Evolutionary conservation across 2,113 vertebrate genomes (phyloP).

Genomic region (Sceloporus tristichus): DNA sequence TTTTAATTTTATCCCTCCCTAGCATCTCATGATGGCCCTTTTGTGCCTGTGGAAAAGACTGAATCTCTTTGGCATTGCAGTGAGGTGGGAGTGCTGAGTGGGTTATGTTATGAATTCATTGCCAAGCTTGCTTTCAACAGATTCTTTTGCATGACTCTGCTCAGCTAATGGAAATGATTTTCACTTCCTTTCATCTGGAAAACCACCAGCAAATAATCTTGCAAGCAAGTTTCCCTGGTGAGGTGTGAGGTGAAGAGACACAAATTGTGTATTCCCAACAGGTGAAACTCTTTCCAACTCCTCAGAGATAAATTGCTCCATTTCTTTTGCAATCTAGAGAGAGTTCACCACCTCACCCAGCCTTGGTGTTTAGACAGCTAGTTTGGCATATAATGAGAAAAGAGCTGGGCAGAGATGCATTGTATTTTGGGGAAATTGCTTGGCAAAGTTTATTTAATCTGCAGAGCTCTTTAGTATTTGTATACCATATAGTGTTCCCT

Average conservation of each 20-base stretch:
- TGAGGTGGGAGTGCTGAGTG: neutral
- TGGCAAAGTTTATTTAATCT: neutral
- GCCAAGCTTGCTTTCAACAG: rapidly evolving
- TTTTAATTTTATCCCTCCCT: neutral
- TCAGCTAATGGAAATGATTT: constrained; percentile 58
- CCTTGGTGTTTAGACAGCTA: neutral
- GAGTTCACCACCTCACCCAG: rapidly evolving
- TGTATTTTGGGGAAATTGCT: constrained; percentile 13
- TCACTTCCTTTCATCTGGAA: constrained; percentile 68
- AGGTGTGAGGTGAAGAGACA: constrained; percentile 34
- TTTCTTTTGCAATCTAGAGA: constrained; percentile 16
- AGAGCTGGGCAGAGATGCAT: neutral
- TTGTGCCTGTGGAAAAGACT: neutral
- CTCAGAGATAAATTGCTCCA: rapidly evolving
- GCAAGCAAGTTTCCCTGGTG: constrained; percentile 35
- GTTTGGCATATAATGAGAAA: neutral
- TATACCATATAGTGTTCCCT: neutral
- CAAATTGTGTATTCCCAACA: constrained; percentile 28
- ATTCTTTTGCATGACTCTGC: constrained; percentile 37
- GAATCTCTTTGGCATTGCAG: neutral
- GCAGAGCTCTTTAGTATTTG: neutral
- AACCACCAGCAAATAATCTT: constrained; percentile 40
- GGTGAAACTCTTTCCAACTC: constrained; percentile 13
- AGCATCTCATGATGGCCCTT: neutral
- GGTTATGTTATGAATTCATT: neutral